Base-by-base conservation (phyloP, 2,113 vertebrate species). In the Cavia porcellus region DNA sequence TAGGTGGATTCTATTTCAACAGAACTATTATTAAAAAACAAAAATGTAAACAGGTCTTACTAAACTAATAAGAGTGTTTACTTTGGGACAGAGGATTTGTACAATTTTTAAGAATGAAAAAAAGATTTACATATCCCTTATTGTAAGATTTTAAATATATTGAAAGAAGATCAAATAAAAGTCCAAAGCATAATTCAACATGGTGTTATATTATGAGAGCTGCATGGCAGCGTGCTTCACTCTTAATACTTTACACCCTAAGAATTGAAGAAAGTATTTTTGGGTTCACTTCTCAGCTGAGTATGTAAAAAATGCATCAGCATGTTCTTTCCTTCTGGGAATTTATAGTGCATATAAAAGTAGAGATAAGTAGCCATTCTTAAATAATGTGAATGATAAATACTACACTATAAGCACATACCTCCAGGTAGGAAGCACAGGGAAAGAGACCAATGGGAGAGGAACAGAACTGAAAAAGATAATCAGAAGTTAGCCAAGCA, bases 311-410 rank as follows among this genome's bases (percentile, higher is more conserved):
- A 52, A 74, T 55, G 2, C 9, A 50, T 81, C 52, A 79, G 4
- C 45, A 38, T 32, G 10, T 35, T 80, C 66, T 92, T 90, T 92
- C 68, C 62, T 96, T 82, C 85, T 38, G 79, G 52, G 70, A 96
- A 86, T 57, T 68, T 32, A 62, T 70, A 81, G 28, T 70, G 22
- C 20, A 57, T 45, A 5, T 22, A 93, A 45, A 35, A 82, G 20
- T 25, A 55, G 52, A 70, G 2, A 52, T 13, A 42, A 17, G 74
- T 1, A 59, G 47, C 2, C 77, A 66, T 22, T 87, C 35, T 94
- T 96, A 66, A 62, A 57, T 2, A 88, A 38, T 79, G 30, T 28
- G 66, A 70, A 70, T 70, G 45, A 20, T 84, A 57, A 75, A 91
- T 38, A 28, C 45, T 70, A 8, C 38, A 38, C 35, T 47, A 87